These are phyloP conservation scores for Epinephelus malabaricus DNA, from an alignment of 2,797 vertebrate genomes.

Conservation along the genomic window DNA sequence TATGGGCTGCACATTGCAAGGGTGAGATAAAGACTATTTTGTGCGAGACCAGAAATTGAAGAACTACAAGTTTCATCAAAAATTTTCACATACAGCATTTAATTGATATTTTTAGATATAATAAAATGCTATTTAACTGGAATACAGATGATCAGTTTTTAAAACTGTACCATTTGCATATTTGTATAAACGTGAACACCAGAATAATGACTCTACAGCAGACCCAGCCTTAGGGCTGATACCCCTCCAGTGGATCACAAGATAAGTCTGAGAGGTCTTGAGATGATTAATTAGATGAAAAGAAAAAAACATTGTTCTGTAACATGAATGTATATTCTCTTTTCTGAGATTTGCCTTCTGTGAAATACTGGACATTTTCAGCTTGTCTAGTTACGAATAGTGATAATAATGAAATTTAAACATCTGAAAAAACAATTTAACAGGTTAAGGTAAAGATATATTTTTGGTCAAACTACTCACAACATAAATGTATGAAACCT, in stretches of 20 bases:
- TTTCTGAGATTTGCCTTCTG: neutral
- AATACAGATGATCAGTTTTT: neutral
- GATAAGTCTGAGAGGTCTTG: neutral
- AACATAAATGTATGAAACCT: neutral
- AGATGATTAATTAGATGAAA: neutral
- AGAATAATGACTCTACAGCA: constrained; percentile 1
- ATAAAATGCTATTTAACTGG: neutral
- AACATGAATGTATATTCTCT: neutral
- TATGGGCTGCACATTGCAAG: constrained; percentile 44
- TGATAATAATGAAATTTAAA: neutral
- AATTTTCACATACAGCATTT: neutral
- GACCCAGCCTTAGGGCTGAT: neutral
- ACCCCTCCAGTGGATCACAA: neutral
- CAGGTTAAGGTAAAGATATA: neutral
- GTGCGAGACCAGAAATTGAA: constrained; percentile 50
- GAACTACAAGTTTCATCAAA: constrained; percentile 5
- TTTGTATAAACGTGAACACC: neutral
- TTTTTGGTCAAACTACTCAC: neutral
- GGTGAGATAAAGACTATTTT: constrained; percentile 46
- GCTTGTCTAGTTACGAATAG: neutral
- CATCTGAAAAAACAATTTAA: neutral
- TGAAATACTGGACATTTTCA: neutral
- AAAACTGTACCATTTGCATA: neutral
- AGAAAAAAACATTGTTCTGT: neutral
- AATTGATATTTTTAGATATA: constrained; percentile 15